Evolutionary conservation across 2,888 invertebrate genomes (phyloP).

Genomic region (Cenopis cana): DNA sequence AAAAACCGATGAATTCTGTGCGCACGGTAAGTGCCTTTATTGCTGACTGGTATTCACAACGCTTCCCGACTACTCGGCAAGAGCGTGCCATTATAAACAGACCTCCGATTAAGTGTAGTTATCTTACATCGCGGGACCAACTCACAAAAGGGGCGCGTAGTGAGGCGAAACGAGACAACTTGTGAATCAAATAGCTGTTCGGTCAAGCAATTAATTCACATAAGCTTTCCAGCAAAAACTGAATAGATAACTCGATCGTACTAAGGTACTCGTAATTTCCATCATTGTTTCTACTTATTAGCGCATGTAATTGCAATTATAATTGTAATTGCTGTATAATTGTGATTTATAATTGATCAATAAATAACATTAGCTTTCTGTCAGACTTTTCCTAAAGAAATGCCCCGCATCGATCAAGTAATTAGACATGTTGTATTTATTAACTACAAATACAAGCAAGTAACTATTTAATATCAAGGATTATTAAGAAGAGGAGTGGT

Average conservation of each 20-base stretch:
- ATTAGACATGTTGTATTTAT: not conserved
- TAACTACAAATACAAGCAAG: not conserved
- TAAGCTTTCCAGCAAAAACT: slow-evolving; percentile 30
- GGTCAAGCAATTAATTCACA: slow-evolving; percentile 39
- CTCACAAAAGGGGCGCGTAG: not conserved
- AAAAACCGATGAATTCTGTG: slow-evolving; percentile 31
- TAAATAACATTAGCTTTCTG: slow-evolving; percentile 11
- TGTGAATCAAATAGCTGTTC: not conserved
- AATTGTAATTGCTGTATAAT: slow-evolving; percentile 33
- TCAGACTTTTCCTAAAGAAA: slow-evolving; percentile 4
- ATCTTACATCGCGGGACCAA: not conserved
- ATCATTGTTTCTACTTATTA: slow-evolving; percentile 26
- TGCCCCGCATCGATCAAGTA: not conserved
- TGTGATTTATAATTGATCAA: slow-evolving; percentile 12
- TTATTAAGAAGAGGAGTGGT: not conserved
- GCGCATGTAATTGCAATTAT: slow-evolving; percentile 28
- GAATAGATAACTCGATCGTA: slow-evolving; percentile 5
- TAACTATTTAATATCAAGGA: not conserved
- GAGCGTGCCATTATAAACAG: not conserved
- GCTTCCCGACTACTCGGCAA: not conserved
- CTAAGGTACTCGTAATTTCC: slow-evolving; percentile 15
- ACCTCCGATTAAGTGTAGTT: not conserved
- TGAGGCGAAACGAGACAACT: not conserved
- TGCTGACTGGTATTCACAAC: not conserved
- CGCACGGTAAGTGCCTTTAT: slow-evolving; percentile 15